Base-by-base conservation (phyloP, 1,140 invertebrate species). In the Scaptomyza montana region DNA sequence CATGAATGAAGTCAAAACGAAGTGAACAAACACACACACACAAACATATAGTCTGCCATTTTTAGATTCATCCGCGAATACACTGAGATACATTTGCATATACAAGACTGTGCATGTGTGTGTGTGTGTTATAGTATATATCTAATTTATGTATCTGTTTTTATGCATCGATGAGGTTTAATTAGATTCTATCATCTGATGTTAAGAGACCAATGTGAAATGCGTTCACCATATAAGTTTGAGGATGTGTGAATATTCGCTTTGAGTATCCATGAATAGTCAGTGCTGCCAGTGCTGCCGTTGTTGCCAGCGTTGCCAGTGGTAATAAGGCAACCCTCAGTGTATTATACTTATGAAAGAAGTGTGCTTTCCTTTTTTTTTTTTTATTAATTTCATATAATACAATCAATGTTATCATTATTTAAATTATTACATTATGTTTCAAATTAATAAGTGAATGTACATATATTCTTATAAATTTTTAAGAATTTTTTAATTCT, bases 141-240 rank as follows among this genome's bases (percentile, higher is more conserved):
- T 75, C 72, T 84, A 54, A 47, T 39, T 66, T 61, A 80, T 61
- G 56, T 60, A 45, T 56, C 55, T 80, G 70, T 74, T 86, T 79
- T 79, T 74, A 90, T 90, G 89, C 89, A 82, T 90, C 89, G 78
- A 74, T 84, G 80, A 61, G 57, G 76, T 86, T 86, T 90, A 90
- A 90, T 90, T 90, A 77, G 80, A 89, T 90, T 90, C 77, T 67
- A 84, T 80, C 79, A 78, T 77, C 79, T 74, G 74, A 68, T 73
- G 82, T 76, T 68, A n/a, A 9, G 70, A 72, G 81, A 67, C 64
- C 74, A 85, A 78, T 77, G 65, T 79, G 68, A 74, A 74, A 60
- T 56, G 74, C 76, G 77, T 55, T 61, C 72, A 78, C 65, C 66
- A 36, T 62, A 75, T 78, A 51, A 47, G 36, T 61, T 57, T 70